Evolutionary conservation across 2,888 invertebrate species (phyloP).

Genomic region (Rugalucina vietnamica): DNA sequence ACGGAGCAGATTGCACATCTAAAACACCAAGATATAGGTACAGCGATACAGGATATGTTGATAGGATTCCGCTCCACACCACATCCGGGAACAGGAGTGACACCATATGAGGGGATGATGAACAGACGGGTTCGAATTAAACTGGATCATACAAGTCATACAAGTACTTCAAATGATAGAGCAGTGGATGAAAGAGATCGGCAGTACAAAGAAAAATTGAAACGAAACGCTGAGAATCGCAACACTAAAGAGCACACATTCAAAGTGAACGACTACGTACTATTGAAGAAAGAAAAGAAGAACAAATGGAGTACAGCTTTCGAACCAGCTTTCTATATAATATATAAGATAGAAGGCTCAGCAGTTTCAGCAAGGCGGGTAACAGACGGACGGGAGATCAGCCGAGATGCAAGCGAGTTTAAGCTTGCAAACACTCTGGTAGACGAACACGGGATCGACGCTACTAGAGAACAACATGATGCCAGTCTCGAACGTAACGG

Average conservation of each 20-base stretch:
- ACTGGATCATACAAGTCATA: neutral
- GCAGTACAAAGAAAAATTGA: neutral
- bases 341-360: neutral
- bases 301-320: neutral
- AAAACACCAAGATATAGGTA: neutral
- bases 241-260: neutral
- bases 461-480: too few species aligned
- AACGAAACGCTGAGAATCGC: constrained; percentile 1
- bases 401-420: too few species aligned
- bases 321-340: neutral
- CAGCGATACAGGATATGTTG: neutral
- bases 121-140: neutral
- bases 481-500: too few species aligned
- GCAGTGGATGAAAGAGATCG: neutral
- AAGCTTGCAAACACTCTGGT: too few species aligned
- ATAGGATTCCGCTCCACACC: neutral
- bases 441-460: too few species aligned
- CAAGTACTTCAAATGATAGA: neutral
- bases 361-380: neutral
- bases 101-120: constrained; percentile 2
- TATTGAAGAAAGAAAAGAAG: neutral
- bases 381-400: neutral
- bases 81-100: neutral
- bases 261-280: neutral
- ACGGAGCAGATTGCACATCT: neutral